Conservation (phyloP, 2,113 vertebrate species). For the Ammodytes marinus region DNA sequence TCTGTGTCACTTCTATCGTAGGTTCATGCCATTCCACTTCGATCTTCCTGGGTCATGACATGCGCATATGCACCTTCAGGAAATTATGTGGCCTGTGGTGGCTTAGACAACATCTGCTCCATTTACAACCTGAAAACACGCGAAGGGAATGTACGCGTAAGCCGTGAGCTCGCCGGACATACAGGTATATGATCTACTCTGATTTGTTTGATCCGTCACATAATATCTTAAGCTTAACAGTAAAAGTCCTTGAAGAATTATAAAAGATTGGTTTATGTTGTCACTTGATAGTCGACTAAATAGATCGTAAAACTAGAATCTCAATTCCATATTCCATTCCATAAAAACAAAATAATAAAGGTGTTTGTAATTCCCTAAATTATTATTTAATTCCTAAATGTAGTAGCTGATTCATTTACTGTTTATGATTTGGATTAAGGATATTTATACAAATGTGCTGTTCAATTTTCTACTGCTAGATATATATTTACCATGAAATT, state of each 20-base stretch:
- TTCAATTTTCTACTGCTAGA: neutral
- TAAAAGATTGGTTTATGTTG: neutral
- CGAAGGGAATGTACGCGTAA: constrained; percentile 98
- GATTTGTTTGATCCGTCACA: neutral
- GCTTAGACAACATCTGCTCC: constrained; percentile 99
- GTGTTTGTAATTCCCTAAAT: neutral
- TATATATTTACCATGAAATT: neutral
- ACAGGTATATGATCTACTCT: constrained; percentile 87
- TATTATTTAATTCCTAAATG: neutral
- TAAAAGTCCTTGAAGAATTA: neutral
- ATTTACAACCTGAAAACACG: constrained; percentile 99
- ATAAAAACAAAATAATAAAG: neutral
- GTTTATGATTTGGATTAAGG: neutral
- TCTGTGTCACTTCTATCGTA: constrained; percentile 67
- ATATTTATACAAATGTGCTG: neutral
- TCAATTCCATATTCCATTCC: neutral
- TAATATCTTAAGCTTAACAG: neutral
- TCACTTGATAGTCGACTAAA: neutral
- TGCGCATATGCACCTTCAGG: constrained; percentile 99
- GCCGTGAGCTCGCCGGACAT: constrained; percentile 97
- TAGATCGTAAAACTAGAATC: neutral
- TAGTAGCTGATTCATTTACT: neutral
- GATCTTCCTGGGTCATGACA: constrained; percentile 99
- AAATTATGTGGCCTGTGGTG: constrained; percentile 98
- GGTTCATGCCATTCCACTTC: constrained; percentile 99